Evolutionary conservation across 1,140 invertebrate genomes (phyloP), one percentile per base, ranked within the genome.

Genomic region (Drosophila takahashii): DNA sequence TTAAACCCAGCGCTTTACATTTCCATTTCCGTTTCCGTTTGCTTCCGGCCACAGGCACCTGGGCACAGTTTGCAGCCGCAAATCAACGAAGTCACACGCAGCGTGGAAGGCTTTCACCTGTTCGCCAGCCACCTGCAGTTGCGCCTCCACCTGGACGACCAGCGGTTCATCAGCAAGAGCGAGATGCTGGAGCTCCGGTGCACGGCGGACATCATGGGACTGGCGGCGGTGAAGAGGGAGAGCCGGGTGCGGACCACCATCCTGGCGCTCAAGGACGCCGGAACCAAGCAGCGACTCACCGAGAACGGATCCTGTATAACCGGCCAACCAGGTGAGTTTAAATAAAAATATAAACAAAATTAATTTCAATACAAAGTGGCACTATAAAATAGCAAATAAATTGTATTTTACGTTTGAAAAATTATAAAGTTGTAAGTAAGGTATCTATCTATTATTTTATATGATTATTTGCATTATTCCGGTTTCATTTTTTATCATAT

Each of bases 61-160:
- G 48, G 62, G 47, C 71, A 57, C 58, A 85, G 81, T 48, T 57
- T 92, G 42, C 75, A 79, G 69, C 89, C 91, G 51, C 90, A 92
- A 85, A 78, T 87, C 75, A 89, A 92, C 69, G 91, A 92, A 73
- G 77, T 91, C 77, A 79, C 85, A 66, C 84, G 79, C 57, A 90
- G 78, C 54, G 48, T 53, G 39, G 89, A 91, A 45, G 90, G 91
- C 50, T 86, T 92, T 52, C 59, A 85, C n/a, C 78, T 92, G 16
- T 91, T 87, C 18, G 61, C 76, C 37, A 92, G 90, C 71, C 86
- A 75, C 48, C 59, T 92, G 60, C 84, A 92, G 48, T 61, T 92
- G 60, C 90, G 90, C 39, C 67, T 92, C 22, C 65, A 80, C 53
- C 77, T 92, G 54, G 91, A 92, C 15, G 89, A 92, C 75, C 77